These are phyloP conservation scores for Hoplostethus atlanticus DNA, from an alignment of 2,797 vertebrate species.

Conservation along the genomic window DNA sequence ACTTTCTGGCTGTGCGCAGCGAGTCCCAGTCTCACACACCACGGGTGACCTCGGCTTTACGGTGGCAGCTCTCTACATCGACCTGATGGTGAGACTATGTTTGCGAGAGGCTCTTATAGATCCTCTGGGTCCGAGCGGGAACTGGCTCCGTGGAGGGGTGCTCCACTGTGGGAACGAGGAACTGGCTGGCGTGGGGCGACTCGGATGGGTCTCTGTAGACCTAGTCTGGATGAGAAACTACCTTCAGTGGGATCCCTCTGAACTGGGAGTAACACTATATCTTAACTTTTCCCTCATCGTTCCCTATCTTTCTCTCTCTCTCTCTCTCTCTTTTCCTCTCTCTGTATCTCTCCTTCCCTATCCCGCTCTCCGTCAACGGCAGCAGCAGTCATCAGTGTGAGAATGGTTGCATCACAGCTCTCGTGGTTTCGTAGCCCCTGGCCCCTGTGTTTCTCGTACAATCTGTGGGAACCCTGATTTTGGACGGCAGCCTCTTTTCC, in stretches of 20 bases:
- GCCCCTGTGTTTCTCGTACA: slow-evolving; percentile 80
- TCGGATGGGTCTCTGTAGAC: slow-evolving; percentile 75
- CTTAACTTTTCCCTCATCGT: not conserved
- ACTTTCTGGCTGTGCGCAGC: not conserved
- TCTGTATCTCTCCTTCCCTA: slow-evolving; percentile 38
- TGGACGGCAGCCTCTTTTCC: slow-evolving; percentile 84
- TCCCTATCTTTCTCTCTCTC: slow-evolving; percentile 27
- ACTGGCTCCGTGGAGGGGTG: slow-evolving; percentile 47
- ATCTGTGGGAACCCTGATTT: slow-evolving; percentile 87
- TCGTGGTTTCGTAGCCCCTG: slow-evolving; percentile 80
- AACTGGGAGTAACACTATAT: slow-evolving; percentile 44
- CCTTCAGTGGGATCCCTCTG: slow-evolving; percentile 70
- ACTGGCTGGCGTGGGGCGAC: slow-evolving; percentile 43
- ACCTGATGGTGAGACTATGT: slow-evolving; percentile 21
- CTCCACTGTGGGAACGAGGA: slow-evolving; percentile 78
- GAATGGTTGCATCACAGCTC: slow-evolving; percentile 82
- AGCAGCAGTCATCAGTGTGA: slow-evolving; percentile 73
- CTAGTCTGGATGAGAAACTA: slow-evolving; percentile 81
- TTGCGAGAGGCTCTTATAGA: slow-evolving; percentile 21
- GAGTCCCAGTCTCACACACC: not conserved
- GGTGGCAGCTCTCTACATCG: slow-evolving; percentile 12
- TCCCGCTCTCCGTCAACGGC: slow-evolving; percentile 37
- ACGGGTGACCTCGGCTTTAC: slow-evolving; percentile 27
- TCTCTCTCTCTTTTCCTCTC: not conserved
- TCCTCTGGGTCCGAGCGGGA: slow-evolving; percentile 54